Base-by-base conservation (phyloP, 2,797 vertebrate genomes). In the Chaenodraco wilsoni region DNA sequence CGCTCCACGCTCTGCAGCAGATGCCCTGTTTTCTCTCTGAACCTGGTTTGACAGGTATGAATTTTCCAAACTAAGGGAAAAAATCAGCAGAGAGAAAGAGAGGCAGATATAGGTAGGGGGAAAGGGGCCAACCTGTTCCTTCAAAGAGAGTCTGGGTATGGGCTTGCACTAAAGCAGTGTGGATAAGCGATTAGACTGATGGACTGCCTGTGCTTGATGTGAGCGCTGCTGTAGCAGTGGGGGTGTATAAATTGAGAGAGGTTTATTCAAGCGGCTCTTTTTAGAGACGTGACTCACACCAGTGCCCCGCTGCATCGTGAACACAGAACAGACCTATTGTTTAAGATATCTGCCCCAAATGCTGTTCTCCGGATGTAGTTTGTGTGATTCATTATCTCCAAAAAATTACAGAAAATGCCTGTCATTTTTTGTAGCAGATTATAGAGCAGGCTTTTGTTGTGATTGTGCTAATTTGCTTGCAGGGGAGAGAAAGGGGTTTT, bases 231-330 rank as follows among this genome's bases (percentile, higher is more conserved):
- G 79, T 83, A 86, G 79, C 86, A 82, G 87, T 88, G 90, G 92
- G 90, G 91, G 89, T 87, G 91, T 91, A 78, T 86, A 77, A 83
- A 90, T 84, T 85, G 84, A 89, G 89, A 91, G 86, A 89, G 86
- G 74, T 91, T 91, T 87, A 87, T 87, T 92, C 77, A 89, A 90
- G 89, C 88, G 45, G 66, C 85, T 88, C 84, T 82, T 91, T 92
- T 91, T 89, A 82, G 80, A 87, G 85, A 86, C 37, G 86, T 93
- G 91, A 92, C 83, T 93, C 93, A 92, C 48, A 46, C 77, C 41
- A 76, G 83, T 82, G 62, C 71, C 85, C 83, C n/a, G 81, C 85
- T 84, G 87, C 84, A 86, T 88, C 72, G 66, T 83, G 76, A 77
- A 65, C 83, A 59, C 86, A 52, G 78, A 31, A 74, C 77, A 81